phyloP scores from a whole-genome alignment of 2,888 invertebrate species.

The Caenorhabditis virilis region DNA sequence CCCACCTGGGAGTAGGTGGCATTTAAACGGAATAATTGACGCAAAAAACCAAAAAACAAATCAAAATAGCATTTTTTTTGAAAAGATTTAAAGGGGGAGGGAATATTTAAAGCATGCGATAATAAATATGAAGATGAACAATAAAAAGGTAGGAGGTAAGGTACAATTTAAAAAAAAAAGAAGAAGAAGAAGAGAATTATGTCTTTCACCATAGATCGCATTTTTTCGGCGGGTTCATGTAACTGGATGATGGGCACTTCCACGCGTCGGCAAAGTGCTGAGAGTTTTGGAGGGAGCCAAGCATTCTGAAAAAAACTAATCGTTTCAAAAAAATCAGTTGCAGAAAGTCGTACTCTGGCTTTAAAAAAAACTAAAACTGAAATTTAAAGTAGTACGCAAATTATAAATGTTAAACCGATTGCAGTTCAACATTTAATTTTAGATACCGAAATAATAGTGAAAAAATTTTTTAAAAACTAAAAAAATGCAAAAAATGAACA shows the following conservation, averaged over 20 bases:
- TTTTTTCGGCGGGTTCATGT: constrained; percentile 43
- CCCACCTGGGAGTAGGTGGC: too few species aligned
- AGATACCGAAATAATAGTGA: too few species aligned
- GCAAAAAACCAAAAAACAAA: too few species aligned
- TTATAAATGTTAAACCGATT: too few species aligned
- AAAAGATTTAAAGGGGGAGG: too few species aligned
- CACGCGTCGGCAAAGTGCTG: constrained; percentile 37
- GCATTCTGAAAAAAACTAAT: constrained; percentile 33
- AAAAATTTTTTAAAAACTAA: too few species aligned
- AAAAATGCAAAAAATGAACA: too few species aligned
- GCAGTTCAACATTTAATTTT: too few species aligned
- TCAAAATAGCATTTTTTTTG: too few species aligned
- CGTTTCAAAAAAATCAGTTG: neutral
- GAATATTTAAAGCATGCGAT: too few species aligned
- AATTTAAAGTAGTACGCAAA: neutral
- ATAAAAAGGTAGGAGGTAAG: too few species aligned
- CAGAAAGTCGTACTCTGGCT: neutral
- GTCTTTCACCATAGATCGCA: constrained; percentile 36
- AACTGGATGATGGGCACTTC: constrained; percentile 30
- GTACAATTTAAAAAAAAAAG: neutral
- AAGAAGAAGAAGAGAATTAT: neutral
- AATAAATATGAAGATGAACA: too few species aligned
- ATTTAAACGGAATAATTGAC: neutral
- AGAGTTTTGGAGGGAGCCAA: constrained; percentile 44
- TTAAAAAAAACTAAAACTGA: neutral